Base-by-base conservation (phyloP, 64 coral and sea anemone species). In the Montipora capricornis region DNA sequence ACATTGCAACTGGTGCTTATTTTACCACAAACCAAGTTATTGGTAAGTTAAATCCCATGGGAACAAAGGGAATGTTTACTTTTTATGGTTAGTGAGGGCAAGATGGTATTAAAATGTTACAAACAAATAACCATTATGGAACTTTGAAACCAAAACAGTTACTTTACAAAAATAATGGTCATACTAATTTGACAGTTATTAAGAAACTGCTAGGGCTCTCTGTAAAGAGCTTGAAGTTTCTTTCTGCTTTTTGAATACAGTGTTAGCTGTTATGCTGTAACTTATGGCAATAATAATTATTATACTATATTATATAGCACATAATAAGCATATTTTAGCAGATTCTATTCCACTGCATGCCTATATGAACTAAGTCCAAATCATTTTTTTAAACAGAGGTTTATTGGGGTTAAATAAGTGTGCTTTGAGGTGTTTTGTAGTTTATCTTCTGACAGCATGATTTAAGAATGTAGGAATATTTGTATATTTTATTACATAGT, bases 401-500 rank as follows among this genome's bases (percentile, higher is more conserved):
- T 49, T 49, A 85, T 49, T 20, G 8, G 82, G 19, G 2, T 44
- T 85, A 20, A 14, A 5, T 49, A 19, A 68, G 64, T 17, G 46
- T 85, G 82, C 48, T 71, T 57, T 49, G 66, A 50, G 45, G 82
- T 85, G 82, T 48, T 85, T 85, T 70, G 44, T 70, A 69, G 82
- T n/a, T 50, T 48, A 5, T 19, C 47, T 76, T 9, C 11, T 19
- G 15, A 14, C 47, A 37, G 26, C 44, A 14, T 84, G 59, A 20
- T 68, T 16, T 47, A 16, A 70, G 15, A 46, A 51, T 70, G 12
- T 85, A 85, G 82, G 82, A 17, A 7, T 78, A 47, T 83, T 85
- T 85, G 82, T 85, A 85, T 85, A 82, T 82, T 70, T 70, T 85
- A 68, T 49, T 60, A n/a, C 45, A 47, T 6, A 49, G 47, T 85